Evolutionary conservation across 2,797 vertebrate species (phyloP), one percentile per base, ranked within the genome.

Genomic region (Sebastes oblongus): DNA sequence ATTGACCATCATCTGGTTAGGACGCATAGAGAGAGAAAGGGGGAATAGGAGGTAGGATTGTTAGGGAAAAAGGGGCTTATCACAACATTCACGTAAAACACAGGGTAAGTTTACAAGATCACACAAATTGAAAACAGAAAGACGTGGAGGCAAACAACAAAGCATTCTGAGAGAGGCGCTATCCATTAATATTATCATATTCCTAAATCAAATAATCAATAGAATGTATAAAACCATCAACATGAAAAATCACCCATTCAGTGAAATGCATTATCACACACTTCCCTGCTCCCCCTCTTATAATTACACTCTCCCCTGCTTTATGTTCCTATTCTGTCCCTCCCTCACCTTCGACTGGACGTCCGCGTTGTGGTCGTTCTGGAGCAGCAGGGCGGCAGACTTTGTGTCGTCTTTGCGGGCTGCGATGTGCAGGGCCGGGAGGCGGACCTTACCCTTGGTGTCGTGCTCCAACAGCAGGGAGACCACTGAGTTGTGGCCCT

Each of bases 1-100:
- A 97, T 99, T 99, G 96, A 99, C 97, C 98, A 99, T 99, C 98
- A 99, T 99, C 98, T 99, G 97, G 95, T 93, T 94, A 95, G 94
- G 93, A 95, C 62, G 93, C 94, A 95, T 89, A 94, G 95, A 81
- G 72, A 93, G 69, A 92, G 81, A 95, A 96, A 78, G 75, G 78
- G 69, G 87, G 80, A 95, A 83, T 69, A 88, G 82, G 88, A 42
- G 46, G 75, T 75, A 52, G 89, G 91, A 67, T 62, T 85, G 92
- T 94, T 92, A 92, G 73, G 88, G 83, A 76, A 85, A 85, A 78
- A 78, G 34, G 64, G 66, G 10, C 14, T 80, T 68, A 59, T 71
- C 65, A 88, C 84, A 78, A 66, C 71, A 70, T 32, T 52, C 29
- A 82, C 66, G 68, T 24, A 42, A 78, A 75, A 85, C 39, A 86